Evolutionary conservation across 2,113 vertebrate species (phyloP), one percentile per base, ranked within the genome.

Genomic region (Pollimyrus isidori): DNA sequence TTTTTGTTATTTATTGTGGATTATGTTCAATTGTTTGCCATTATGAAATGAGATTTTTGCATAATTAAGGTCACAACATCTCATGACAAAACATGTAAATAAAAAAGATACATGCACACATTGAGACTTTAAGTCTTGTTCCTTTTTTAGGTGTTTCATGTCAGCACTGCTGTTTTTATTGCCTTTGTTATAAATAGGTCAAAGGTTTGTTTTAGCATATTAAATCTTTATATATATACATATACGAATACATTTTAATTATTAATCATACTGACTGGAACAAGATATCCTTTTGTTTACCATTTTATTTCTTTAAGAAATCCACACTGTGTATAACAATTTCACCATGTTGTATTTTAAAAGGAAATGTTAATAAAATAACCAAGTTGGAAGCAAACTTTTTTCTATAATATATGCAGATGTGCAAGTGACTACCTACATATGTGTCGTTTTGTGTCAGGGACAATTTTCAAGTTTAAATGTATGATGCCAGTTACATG

Each of bases 321-420:
- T 92, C 82, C 91, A 94, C 94, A 88, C 90, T 91, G 88, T 91
- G 92, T 94, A 93, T 93, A 92, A 91, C 92, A 92, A 93, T 92
- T 91, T 92, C 93, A 94, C 93, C 91, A 94, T 89, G 92, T 94
- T 94, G 92, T 95, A 94, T 95, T 95, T 90, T 83, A 91, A 92
- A 92, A 93, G 89, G 90, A 95, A 94, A 93, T 92, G 93, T 95
- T 93, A 96, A 96, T 96, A 95, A 96, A 95, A 93, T 89, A 88
- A 89, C 46, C 50, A 91, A 91, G 88, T 3, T 30, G 7, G 7
- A 62, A 76, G 11, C 42, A 42, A 23, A 73, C 49, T 84, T 48
- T 85, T 30, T 69, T 39, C 82, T 48, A 7, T 87, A 50, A 76
- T 87, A 62, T 62, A 21, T 92, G 86, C 89, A 90, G 92, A 90